Evolutionary conservation across 2,888 invertebrate species (phyloP), one percentile per base, ranked within the genome.

Genomic region (Lepidochrysops patricia): DNA sequence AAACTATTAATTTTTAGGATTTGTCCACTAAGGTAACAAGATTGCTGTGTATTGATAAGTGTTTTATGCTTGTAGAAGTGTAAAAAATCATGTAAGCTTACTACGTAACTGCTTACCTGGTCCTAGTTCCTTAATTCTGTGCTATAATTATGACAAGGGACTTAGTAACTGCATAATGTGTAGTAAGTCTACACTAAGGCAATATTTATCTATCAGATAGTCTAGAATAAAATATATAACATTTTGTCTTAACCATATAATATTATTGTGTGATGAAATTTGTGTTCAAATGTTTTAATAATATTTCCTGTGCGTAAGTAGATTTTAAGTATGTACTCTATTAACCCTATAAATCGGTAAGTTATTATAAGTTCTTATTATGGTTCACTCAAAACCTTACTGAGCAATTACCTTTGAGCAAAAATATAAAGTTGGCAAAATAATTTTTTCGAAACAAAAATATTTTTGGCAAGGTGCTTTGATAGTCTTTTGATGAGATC

Each of bases 401-500:
- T 82, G 81, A 84, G 82, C 83, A 82, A 71, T 64, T 29, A 5
- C 58, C 56, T 52, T 71, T 71, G 71, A 71, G 70, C 67, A 72
- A 63, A 65, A 29, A 63, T 67, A 63, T 60, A 59, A 59, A 43
- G 23, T 52, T 54, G 54, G 54, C 54, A 63, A 57, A 59, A 43
- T 43, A 57, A 63, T 54, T 59, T n/a, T n/a, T n/a, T 60, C 60
- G 49, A 60, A 61, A 52, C 57, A 61, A 56, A 62, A 57, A 64
- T 61, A 52, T 59, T 82, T 87, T 87, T 87, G 88, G 87, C 87
- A 88, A 87, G 87, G 79, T 75, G 77, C 75, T 76, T 74, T 70
- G 72, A 73, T 80, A 85, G 80, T 84, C 80, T 84, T 77, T 72
- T 69, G 66, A 73, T 79, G 87, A 88, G 88, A 87, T 88, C 87